Percentiles rank a stretch among this genome's conserved stretches.
phyloP scores from a whole-genome alignment of 2,888 invertebrate species.

The Pharmacophagus antenor region DNA sequence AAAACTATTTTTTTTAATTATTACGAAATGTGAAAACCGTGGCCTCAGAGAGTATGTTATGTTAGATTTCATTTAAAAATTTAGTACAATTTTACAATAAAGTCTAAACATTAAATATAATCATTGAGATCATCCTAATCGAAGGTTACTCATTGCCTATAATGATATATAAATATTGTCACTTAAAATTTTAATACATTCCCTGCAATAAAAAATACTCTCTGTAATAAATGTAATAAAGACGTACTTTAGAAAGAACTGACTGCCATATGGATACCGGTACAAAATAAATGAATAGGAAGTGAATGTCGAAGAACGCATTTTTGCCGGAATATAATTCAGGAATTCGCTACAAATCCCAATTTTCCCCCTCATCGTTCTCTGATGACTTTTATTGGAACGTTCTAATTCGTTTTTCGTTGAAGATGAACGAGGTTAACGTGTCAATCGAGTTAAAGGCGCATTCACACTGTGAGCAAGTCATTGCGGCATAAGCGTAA shows the following conservation, averaged over 20 bases:
- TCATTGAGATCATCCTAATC: no score
- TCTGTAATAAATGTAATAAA: no score
- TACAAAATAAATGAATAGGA: background rate
- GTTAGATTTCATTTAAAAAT: no score
- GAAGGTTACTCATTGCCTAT: no score
- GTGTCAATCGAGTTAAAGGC: conserved; percentile 22
- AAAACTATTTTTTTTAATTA: no score
- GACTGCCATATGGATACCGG: background rate
- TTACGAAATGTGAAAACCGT: no score
- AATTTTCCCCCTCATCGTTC: conserved; percentile 8
- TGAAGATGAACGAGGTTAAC: conserved; percentile 28
- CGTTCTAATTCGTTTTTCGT: conserved; percentile 24
- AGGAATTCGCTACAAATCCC: background rate
- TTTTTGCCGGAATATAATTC: background rate
- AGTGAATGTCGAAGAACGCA: background rate
- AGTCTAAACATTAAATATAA: no score
- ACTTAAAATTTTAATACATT: no score
- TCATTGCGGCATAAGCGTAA: background rate
- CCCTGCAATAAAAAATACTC: no score
- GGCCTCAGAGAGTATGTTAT: no score
- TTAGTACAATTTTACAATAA: no score
- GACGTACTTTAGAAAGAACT: background rate
- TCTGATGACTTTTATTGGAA: conserved; percentile 23
- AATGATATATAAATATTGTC: no score
- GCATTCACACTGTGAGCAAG: conserved; percentile 3